Evolutionary conservation across 2,888 invertebrate genomes (phyloP).

Genomic region (Mactromeris polynyma): DNA sequence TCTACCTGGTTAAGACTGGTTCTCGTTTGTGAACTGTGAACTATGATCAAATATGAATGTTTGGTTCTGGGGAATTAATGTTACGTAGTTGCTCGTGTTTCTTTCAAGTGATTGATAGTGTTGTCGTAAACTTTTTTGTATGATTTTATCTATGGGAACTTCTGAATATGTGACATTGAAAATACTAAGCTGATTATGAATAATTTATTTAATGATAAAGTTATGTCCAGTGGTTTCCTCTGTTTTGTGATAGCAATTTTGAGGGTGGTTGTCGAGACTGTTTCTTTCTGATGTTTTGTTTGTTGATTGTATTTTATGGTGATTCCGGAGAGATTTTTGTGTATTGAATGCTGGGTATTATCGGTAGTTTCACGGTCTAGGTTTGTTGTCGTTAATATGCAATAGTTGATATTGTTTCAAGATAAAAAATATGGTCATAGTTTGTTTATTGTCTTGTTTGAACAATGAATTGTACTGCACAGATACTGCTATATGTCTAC

Average conservation of each 20-base stretch:
- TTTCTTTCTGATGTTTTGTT: conserved; percentile 11
- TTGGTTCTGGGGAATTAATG: too few relatives aligned
- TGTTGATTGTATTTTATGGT: conserved; percentile 22
- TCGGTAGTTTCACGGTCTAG: not conserved
- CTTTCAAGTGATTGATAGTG: too few relatives aligned
- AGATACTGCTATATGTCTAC: not conserved
- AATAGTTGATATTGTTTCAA: conserved; percentile 23
- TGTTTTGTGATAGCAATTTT: not conserved
- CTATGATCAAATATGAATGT: too few relatives aligned
- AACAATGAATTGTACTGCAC: not conserved
- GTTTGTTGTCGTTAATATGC: conserved; percentile 1
- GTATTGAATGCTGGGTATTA: conserved; percentile 12
- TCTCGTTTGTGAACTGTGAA: too few relatives aligned
- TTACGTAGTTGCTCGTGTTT: too few relatives aligned
- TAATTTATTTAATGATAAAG: too few relatives aligned
- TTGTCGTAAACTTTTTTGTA: too few relatives aligned
- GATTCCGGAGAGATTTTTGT: conserved; percentile 4
- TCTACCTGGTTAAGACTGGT: too few relatives aligned
- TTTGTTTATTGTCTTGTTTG: not conserved
- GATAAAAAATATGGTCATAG: not conserved
- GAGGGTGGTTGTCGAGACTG: not conserved
- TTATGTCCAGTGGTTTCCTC: not conserved
- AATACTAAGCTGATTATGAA: too few relatives aligned
- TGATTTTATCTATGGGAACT: too few relatives aligned
- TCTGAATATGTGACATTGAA: too few relatives aligned